A percentile compares a stretch with the other conserved stretches of the same genome.
phyloP scores from a whole-genome alignment of 2,113 vertebrate genomes.

The Ondatra zibethicus region DNA sequence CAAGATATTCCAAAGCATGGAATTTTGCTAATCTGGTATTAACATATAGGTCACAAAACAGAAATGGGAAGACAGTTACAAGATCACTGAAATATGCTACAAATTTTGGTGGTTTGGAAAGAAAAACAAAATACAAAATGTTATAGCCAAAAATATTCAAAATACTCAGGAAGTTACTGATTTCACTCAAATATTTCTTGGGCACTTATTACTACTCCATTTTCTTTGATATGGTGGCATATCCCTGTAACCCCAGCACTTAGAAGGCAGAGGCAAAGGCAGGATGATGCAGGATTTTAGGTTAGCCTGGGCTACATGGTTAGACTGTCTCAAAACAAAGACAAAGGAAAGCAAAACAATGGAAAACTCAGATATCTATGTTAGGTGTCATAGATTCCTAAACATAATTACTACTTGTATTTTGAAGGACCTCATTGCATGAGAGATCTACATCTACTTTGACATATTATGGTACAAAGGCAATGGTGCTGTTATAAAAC shows the following conservation, averaged over 20 bases:
- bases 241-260: neutral
- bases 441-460: neutral
- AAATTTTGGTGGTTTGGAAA: neutral
- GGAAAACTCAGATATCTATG: neutral
- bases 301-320: neutral
- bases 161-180: neutral
- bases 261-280: neutral
- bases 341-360: neutral
- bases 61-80: neutral
- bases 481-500: neutral
- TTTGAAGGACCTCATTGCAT: neutral
- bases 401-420: neutral
- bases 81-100: neutral
- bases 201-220: neutral
- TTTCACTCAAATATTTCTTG: neutral
- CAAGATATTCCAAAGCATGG: neutral
- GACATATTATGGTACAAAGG: neutral
- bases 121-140: conserved; percentile 30
- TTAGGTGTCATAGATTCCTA: conserved; percentile 5
- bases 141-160: neutral
- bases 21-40: conserved; percentile 13
- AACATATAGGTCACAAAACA: neutral
- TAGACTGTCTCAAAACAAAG: neutral
- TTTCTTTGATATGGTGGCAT: neutral
- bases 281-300: neutral